These are phyloP conservation scores for Spilosoma lubricipeda DNA, from an alignment of 2,888 invertebrate genomes.

Conservation along the genomic window DNA sequence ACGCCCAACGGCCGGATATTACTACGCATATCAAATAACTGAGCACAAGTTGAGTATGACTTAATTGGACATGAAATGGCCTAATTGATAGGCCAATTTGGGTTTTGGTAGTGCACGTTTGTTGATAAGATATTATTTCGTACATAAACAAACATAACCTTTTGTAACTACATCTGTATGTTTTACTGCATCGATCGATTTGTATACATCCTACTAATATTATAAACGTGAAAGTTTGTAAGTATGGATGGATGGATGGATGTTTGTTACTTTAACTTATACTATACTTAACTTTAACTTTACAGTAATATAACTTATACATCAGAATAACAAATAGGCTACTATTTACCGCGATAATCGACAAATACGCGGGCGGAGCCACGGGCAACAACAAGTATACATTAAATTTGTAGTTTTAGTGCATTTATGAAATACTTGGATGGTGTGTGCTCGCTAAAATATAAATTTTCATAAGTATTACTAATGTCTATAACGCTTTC, in stretches of 20 bases:
- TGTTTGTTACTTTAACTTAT: no score
- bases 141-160: background rate
- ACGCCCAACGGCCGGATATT: conserved; percentile 66
- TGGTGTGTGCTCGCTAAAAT: background rate
- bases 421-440: no score
- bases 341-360: no score
- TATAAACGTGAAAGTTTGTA: no score
- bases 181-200: background rate
- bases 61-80: conserved; percentile 44
- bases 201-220: no score
- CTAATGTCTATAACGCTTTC: background rate
- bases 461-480: background rate
- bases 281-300: no score
- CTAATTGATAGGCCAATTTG: conserved; percentile 40
- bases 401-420: no score
- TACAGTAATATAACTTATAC: no score
- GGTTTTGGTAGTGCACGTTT: background rate
- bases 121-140: background rate
- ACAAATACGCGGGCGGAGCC: no score
- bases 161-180: background rate
- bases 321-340: no score
- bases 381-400: no score
- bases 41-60: conserved; percentile 30
- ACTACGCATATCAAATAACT: conserved; percentile 48
- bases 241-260: no score